A percentile compares a stretch with the other conserved stretches of the same genome.
phyloP scores from a whole-genome alignment of 2,888 invertebrate genomes.

The Danaus chrysippus region DNA sequence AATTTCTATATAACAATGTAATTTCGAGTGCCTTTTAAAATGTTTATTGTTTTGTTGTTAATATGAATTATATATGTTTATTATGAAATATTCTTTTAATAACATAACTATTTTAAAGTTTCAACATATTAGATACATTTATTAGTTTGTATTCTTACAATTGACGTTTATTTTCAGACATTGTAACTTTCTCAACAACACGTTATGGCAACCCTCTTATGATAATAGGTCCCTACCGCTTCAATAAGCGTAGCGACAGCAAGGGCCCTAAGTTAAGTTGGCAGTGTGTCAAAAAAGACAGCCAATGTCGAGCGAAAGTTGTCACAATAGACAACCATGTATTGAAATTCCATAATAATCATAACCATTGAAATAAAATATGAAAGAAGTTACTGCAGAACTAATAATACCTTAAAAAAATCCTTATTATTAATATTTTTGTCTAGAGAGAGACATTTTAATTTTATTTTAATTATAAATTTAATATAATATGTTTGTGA shows the following conservation, averaged over 20 bases:
- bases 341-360: conserved; percentile 41
- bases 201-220: conserved; percentile 48
- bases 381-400: not conserved
- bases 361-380: conserved; percentile 39
- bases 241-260: conserved; percentile 47
- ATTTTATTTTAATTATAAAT: no score
- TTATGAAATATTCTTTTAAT: no score
- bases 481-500: not conserved
- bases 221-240: conserved; percentile 41
- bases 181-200: conserved; percentile 40
- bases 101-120: no score
- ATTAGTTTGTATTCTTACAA: no score
- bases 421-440: no score
- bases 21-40: no score
- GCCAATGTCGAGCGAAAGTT: conserved; percentile 45
- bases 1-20: not conserved
- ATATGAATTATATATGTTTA: no score
- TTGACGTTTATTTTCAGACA: conserved; percentile 28
- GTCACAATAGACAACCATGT: conserved; percentile 41
- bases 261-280: conserved; percentile 41
- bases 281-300: conserved; percentile 46
- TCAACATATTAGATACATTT: no score
- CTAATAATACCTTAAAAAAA: no score
- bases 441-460: no score
- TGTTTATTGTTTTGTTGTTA: no score